Conservation (phyloP, 2,888 invertebrate genomes). For the Cepaea hortensis region DNA sequence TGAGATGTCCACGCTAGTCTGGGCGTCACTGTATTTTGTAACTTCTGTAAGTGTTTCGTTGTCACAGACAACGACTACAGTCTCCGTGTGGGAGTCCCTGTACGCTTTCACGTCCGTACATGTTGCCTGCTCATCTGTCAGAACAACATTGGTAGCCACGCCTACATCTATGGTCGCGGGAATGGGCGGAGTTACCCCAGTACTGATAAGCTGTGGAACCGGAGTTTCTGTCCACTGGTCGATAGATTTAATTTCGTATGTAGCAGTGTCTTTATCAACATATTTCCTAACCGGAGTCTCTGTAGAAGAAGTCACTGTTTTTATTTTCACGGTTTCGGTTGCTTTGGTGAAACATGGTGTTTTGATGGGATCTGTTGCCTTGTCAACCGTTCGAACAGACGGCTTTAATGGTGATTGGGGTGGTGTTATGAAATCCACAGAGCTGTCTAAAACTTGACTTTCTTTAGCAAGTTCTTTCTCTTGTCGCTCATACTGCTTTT, state of each 20-base stretch:
- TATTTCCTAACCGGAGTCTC: conserved; percentile 13
- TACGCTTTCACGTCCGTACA: conserved; percentile 62
- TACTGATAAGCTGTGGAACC: conserved; percentile 63
- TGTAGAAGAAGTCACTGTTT: conserved; percentile 32
- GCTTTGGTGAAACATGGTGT: conserved; percentile 11
- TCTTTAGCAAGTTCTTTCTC: background rate
- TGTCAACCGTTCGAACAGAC: conserved; percentile 1
- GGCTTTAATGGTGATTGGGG: conserved; percentile 14
- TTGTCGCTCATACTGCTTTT: background rate
- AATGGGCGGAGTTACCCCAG: conserved; percentile 65
- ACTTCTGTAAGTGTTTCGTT: conserved; percentile 69
- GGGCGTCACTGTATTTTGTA: conserved; percentile 60
- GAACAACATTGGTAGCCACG: conserved; percentile 62
- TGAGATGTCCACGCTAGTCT: conserved; percentile 61
- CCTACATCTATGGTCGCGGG: conserved; percentile 65
- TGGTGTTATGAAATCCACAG: conserved; percentile 37
- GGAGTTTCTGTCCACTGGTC: conserved; percentile 69
- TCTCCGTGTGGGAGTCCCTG: conserved; percentile 63
- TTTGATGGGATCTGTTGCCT: conserved; percentile 33
- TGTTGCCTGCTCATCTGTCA: conserved; percentile 66
- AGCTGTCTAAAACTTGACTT: conserved; percentile 9
- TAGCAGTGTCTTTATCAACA: conserved; percentile 65
- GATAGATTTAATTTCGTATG: conserved; percentile 51
- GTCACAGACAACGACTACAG: conserved; percentile 60
- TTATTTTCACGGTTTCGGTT: conserved; percentile 32